These are phyloP conservation scores for Rhingia rostrata DNA, from an alignment of 2,888 invertebrate genomes.

Conservation along the genomic window DNA sequence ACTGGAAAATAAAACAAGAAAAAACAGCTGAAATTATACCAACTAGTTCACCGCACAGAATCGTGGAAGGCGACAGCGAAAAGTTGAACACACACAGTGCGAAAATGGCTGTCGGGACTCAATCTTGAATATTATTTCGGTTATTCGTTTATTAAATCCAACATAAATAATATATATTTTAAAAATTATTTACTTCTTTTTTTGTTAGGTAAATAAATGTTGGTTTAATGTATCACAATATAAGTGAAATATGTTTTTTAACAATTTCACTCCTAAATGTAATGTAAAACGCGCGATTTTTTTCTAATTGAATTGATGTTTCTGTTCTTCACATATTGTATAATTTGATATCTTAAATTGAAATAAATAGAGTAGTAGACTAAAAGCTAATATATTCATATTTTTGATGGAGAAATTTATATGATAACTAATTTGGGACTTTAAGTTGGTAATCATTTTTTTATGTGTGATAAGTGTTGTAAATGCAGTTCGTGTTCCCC, in stretches of 20 bases:
- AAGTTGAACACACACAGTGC: conserved; percentile 53
- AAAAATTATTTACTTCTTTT: conserved; percentile 31
- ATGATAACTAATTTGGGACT: not conserved
- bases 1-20: conserved; percentile 50
- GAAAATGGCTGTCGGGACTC: conserved; percentile 72
- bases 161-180: conserved; percentile 33
- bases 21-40: conserved; percentile 73
- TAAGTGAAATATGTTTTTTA: conserved; percentile 25
- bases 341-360: not conserved
- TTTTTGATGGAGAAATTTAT: too few relatives aligned
- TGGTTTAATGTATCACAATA: not conserved
- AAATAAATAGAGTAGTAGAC: too few relatives aligned
- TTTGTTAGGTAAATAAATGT: conserved; percentile 63
- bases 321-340: conserved; percentile 22
- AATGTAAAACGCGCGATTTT: conserved; percentile 60
- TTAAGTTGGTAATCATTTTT: not conserved
- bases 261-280: conserved; percentile 26
- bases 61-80: conserved; percentile 67
- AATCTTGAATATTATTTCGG: conserved; percentile 56
- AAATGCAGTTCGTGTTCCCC: too few relatives aligned
- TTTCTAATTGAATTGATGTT: conserved; percentile 35
- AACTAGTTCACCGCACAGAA: conserved; percentile 54
- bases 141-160: conserved; percentile 57
- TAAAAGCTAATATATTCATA: too few relatives aligned
- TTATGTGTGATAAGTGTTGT: not conserved